These are phyloP conservation scores for Columba janthina DNA, from an alignment of 2,113 vertebrate genomes.

Conservation along the genomic window DNA sequence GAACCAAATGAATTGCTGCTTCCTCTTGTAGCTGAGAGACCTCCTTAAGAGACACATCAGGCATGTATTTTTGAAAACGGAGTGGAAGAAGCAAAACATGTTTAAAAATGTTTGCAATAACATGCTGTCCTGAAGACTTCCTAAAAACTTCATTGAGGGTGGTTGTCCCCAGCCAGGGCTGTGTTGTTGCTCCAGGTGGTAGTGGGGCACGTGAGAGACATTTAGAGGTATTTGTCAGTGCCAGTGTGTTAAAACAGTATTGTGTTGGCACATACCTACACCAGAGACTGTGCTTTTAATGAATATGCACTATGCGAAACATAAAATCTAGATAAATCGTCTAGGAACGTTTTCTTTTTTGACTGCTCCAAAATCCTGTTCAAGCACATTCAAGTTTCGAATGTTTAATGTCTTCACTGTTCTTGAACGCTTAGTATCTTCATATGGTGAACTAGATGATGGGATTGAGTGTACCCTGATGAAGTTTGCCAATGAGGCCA, in stretches of 20 bases:
- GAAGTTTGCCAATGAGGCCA: too few relatives aligned
- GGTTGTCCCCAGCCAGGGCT: neutral
- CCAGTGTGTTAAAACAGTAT: neutral
- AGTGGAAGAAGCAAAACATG: neutral
- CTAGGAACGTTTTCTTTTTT: neutral
- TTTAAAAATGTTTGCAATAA: neutral
- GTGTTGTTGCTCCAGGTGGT: fast-evolving
- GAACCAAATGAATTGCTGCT: neutral
- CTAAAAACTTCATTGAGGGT: neutral
- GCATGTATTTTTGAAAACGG: neutral
- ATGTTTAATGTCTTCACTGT: too few relatives aligned
- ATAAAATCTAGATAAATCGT: neutral
- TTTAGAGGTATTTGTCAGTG: neutral
- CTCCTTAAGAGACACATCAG: neutral
- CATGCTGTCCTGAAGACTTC: neutral
- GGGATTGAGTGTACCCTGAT: too few relatives aligned
- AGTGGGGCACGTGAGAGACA: neutral
- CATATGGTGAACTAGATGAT: too few relatives aligned
- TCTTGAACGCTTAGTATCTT: too few relatives aligned
- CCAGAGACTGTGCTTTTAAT: neutral
- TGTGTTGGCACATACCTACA: neutral
- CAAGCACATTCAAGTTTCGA: fast-evolving
- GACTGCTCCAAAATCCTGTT: neutral
- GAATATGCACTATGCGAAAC: neutral
- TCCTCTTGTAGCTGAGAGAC: neutral